phyloP scores from a whole-genome alignment of 2,113 vertebrate genomes.

The Amphiprion percula region DNA sequence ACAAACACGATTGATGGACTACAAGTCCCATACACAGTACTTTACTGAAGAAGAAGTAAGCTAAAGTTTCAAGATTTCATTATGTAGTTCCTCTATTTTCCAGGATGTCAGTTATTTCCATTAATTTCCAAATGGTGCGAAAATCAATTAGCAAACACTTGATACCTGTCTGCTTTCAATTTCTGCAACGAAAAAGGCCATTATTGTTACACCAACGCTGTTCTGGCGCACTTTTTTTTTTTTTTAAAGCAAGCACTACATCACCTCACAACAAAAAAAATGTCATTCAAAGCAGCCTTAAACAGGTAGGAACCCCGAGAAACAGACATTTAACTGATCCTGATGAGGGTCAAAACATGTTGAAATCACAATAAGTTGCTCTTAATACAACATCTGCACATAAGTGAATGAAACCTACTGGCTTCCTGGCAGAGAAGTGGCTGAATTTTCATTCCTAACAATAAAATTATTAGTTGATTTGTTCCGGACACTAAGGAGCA shows the following conservation, averaged over 20 bases:
- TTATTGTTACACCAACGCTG: slow-evolving; percentile 23
- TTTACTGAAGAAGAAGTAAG: background rate
- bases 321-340: no score
- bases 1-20: background rate
- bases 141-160: slow-evolving; percentile 69
- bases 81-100: slow-evolving; percentile 8
- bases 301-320: background rate
- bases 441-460: background rate
- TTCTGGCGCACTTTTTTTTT: background rate
- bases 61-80: background rate
- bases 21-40: background rate
- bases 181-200: slow-evolving; percentile 4
- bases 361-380: background rate
- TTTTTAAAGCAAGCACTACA: background rate
- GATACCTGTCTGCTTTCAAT: slow-evolving; percentile 56
- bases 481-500: background rate
- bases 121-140: slow-evolving; percentile 62
- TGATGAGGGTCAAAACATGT: background rate
- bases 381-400: background rate
- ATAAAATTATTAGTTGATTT: background rate
- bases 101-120: slow-evolving; percentile 19
- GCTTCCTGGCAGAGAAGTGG: background rate
- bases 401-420: background rate
- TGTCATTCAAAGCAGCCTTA: background rate
- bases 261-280: background rate